These are phyloP conservation scores for Helicoverpa zea DNA, from an alignment of 1,140 invertebrate species.

Conservation along the genomic window DNA sequence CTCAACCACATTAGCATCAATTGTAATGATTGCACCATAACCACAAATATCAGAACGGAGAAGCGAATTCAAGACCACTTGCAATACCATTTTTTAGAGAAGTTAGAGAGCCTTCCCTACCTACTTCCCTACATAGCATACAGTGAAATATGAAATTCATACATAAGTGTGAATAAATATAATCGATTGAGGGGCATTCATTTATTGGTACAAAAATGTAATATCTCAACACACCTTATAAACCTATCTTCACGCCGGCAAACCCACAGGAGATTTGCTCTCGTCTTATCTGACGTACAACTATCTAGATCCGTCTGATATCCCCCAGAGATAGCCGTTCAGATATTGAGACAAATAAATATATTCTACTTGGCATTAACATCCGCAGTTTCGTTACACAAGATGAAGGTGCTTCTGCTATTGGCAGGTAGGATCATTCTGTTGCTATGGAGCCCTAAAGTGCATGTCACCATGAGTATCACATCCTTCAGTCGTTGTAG, in stretches of 20 bases:
- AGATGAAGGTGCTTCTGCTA: constrained; percentile 71
- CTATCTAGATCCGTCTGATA: constrained; percentile 10
- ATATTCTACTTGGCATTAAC: constrained; percentile 4
- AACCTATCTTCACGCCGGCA: neutral
- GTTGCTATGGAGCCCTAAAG: neutral
- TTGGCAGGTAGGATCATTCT: constrained; percentile 64
- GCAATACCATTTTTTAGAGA: no score
- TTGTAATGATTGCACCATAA: no score
- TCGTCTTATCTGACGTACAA: constrained; percentile 19
- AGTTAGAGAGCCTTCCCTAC: no score
- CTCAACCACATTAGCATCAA: no score
- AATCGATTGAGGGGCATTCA: no score
- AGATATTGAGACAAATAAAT: constrained; percentile 37
- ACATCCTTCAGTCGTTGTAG: no score
- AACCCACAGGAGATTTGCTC: neutral
- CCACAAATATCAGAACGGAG: no score
- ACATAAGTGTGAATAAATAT: no score
- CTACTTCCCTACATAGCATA: no score
- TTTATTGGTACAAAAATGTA: neutral
- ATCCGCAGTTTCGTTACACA: constrained; percentile 45
- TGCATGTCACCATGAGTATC: neutral
- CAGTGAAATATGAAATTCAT: no score
- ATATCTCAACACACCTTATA: neutral
- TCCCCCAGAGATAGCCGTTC: neutral
- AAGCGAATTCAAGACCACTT: no score